Conservation (phyloP, 2,113 vertebrate genomes). For the Ictalurus furcatus region DNA sequence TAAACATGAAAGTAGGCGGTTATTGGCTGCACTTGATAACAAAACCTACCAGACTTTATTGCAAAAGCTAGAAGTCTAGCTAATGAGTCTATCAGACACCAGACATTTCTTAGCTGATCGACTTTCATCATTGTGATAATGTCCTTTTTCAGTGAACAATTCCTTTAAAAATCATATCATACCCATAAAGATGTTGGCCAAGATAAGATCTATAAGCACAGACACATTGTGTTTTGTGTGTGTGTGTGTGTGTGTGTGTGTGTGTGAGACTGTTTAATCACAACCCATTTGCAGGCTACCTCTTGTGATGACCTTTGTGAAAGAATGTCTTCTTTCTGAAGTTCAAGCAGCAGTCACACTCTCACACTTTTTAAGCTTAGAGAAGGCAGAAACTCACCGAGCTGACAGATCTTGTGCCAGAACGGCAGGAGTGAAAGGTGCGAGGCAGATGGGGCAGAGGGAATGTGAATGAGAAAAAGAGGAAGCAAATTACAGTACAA, state of each 20-base stretch:
- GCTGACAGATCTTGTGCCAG: conserved; percentile 45
- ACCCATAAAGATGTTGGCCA: conserved; percentile 14
- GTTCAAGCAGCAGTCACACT: conserved; percentile 43
- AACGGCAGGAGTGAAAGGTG: conserved; percentile 29
- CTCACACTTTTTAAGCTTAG: conserved; percentile 33
- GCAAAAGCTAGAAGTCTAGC: not conserved
- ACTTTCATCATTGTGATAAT: not conserved
- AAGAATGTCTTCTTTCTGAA: conserved; percentile 32
- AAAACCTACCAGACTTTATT: not conserved
- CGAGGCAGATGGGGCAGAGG: conserved; percentile 23
- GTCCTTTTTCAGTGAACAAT: not conserved
- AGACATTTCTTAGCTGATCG: not conserved
- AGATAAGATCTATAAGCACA: not conserved
- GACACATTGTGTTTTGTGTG: not conserved
- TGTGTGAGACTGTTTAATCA: conserved; percentile 34
- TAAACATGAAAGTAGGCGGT: not conserved
- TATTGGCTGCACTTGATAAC: not conserved
- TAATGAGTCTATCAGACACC: not conserved
- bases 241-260: not conserved
- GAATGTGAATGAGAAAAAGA: conserved; percentile 12
- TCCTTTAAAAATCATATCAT: conserved; percentile 3
- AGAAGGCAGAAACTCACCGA: conserved; percentile 21
- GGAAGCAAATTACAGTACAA: not conserved
- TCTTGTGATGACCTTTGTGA: conserved; percentile 53
- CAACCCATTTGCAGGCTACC: conserved; percentile 58